Conservation (phyloP, 2,888 invertebrate genomes). For the Cylindroiulus punctatus region DNA sequence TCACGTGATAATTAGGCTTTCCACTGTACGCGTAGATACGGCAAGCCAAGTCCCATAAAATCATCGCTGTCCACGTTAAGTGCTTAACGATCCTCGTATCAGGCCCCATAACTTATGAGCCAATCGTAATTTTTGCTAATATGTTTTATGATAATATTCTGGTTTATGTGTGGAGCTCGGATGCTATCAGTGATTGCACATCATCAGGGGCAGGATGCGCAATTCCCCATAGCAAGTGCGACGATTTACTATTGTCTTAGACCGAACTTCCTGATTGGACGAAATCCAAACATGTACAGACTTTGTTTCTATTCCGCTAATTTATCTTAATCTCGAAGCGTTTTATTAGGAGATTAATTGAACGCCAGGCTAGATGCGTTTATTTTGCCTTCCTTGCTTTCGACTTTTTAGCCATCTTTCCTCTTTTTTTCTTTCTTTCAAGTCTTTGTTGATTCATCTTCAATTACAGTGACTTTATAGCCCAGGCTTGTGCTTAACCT, state of each 20-base stretch:
- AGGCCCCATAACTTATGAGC: background rate
- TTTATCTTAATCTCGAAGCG: background rate
- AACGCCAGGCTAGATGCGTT: slow-evolving; percentile 1
- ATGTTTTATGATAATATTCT: slow-evolving; percentile 38
- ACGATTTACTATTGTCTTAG: background rate
- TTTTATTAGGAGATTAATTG: slow-evolving; percentile 30
- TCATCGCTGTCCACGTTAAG: slow-evolving; percentile 18
- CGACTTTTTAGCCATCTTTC: background rate
- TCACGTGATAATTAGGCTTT: slow-evolving; percentile 6
- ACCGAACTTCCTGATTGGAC: background rate
- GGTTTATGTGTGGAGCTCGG: background rate
- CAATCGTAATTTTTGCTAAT: slow-evolving; percentile 25
- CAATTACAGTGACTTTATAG: slow-evolving; percentile 31
- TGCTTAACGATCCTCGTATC: background rate
- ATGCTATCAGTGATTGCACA: slow-evolving; percentile 1
- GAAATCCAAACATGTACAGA: background rate
- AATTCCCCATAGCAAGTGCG: background rate
- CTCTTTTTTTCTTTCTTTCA: background rate
- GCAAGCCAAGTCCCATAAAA: slow-evolving; percentile 12
- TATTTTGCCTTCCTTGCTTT: background rate
- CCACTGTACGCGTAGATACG: slow-evolving; percentile 7
- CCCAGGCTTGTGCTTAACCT: background rate
- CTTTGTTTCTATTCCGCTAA: background rate
- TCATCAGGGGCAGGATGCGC: background rate
- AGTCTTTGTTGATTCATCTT: no score